Base-by-base conservation (phyloP, 2,888 invertebrate genomes). In the Melinaea menophilus region DNA sequence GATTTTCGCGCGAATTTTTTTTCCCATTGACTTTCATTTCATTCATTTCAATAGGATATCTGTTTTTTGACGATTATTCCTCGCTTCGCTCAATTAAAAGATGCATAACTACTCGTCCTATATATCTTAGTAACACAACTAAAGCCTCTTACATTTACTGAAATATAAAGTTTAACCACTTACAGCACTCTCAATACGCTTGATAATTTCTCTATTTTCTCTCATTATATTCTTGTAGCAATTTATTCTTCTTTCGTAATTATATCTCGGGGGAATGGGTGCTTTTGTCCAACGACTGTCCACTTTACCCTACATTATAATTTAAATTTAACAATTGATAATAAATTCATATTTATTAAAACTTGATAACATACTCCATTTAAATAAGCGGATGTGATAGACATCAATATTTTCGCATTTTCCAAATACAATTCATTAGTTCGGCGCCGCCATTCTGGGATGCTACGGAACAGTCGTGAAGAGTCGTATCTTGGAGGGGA, bases 251-350 rank as follows among this genome's bases (percentile, higher is more conserved):
- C 65, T 71, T 2, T 74, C 63, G 62, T 77, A 75, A 61, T 79
- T 73, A n/a, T 75, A 73, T 2, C n/a, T 56, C 13, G 48, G 31
- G 0, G 55, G 59, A 2, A 67, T 33, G 0, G 78, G 79, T 2
- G 62, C 64, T 2, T 12, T 59, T 0, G 47, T 33, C 88, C 88
- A 86, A n/a, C 69, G 77, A 60, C 79, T 67, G 64, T 89, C 86
- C 2, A 88, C 84, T 61, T 72, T 76, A n/a, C 88, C 88, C 88
- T 88, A 73, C 41, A 41, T 22, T 22, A 22, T 22, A 22, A 41
- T 41, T 41, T 41, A 41, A 41, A 41, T 9, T 41, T 41, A 41
- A 9, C 9, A 9, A 41, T 41, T 9, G 3, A 7, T 9, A 41
- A 41, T 51, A 51, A 31, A 31, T 4, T 2, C 31, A 31, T 31